These are phyloP conservation scores for Dermatemys mawii DNA, from an alignment of 2,113 vertebrate species.

Conservation along the genomic window DNA sequence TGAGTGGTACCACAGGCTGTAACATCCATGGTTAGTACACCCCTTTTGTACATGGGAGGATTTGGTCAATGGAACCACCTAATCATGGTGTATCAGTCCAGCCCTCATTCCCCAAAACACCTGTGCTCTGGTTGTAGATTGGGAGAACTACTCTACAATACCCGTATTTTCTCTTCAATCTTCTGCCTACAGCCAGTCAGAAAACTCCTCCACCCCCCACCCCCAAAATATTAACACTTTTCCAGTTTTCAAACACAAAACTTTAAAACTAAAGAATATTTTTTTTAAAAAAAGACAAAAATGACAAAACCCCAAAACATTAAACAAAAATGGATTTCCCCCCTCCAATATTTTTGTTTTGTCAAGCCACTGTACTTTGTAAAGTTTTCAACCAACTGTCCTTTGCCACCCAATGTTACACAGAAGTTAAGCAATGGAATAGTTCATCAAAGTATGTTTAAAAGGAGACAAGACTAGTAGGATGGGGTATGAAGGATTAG, in stretches of 20 bases:
- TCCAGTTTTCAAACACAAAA: neutral
- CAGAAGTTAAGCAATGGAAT: neutral
- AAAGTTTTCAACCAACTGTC: neutral
- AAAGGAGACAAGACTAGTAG: rapidly evolving
- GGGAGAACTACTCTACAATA: neutral
- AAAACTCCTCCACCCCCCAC: neutral
- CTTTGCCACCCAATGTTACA: neutral
- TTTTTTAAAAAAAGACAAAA: neutral
- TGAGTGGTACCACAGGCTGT: neutral
- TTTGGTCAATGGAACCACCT: neutral
- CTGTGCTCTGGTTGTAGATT: neutral
- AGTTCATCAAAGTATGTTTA: neutral
- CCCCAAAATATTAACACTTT: neutral
- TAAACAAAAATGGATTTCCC: neutral
- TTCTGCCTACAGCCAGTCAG: neutral
- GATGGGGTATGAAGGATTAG: neutral
- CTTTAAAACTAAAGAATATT: neutral
- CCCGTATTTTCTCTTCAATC: neutral
- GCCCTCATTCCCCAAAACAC: neutral
- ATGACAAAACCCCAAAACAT: neutral
- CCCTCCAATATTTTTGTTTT: neutral
- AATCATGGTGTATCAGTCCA: neutral
- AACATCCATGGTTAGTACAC: neutral
- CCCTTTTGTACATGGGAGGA: neutral
- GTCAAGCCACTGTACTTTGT: neutral